Conservation (phyloP, 2,113 vertebrate species). For the Gadus macrocephalus region DNA sequence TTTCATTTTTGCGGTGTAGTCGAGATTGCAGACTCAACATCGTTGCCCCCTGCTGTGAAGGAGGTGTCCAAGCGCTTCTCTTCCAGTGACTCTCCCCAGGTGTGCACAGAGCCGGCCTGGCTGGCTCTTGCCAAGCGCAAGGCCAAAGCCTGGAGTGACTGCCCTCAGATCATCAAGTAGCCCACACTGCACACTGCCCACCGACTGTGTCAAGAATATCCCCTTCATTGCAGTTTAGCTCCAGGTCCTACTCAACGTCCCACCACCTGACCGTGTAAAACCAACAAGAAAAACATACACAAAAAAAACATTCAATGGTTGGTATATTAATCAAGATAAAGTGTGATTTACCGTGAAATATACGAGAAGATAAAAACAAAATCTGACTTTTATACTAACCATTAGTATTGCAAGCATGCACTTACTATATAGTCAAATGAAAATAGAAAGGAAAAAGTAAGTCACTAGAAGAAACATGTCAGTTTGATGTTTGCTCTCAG, state of each 20-base stretch:
- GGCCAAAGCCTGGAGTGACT: conserved; percentile 99
- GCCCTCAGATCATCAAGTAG: conserved; percentile 98
- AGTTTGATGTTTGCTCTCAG: not conserved
- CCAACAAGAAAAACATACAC: conserved; percentile 19
- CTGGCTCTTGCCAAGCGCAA: conserved; percentile 95
- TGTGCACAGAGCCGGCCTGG: conserved; percentile 96
- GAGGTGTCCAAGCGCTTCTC: conserved; percentile 94
- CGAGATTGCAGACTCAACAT: conserved; percentile 87
- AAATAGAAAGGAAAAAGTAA: not conserved
- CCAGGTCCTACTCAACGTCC: not conserved
- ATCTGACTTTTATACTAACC: conserved; percentile 46
- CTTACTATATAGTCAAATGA: conserved; percentile 34
- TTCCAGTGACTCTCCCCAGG: conserved; percentile 81
- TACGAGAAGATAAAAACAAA: conserved; percentile 18
- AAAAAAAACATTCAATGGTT: conserved; percentile 37
- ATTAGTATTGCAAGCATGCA: conserved; percentile 55
- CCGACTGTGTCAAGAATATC: conserved; percentile 18
- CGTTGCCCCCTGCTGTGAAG: conserved; percentile 79
- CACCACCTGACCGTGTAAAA: conserved; percentile 35
- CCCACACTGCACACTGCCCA: conserved; percentile 48
- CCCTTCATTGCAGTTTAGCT: not conserved
- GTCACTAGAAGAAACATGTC: too few species aligned
- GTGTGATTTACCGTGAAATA: conserved; percentile 57
- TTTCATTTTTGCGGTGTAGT: conserved; percentile 66
- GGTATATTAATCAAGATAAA: conserved; percentile 49